Percentiles rank a stretch among this genome's conserved stretches.
phyloP scores from a whole-genome alignment of 2,888 invertebrate species.

The Catocala fraxini region DNA sequence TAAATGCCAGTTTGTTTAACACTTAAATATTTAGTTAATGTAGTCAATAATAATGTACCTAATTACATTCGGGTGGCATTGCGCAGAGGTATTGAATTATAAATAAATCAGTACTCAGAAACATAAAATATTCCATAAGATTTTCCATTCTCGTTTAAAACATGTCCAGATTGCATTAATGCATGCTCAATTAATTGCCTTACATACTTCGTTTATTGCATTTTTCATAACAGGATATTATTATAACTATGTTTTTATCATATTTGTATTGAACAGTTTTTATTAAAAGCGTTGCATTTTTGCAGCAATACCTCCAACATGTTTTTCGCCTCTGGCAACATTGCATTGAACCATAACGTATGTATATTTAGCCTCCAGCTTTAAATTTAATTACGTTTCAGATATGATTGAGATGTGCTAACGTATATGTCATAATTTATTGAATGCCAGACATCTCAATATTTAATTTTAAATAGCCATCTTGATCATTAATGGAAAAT shows the following conservation, averaged over 20 bases:
- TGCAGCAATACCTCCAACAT: neutral
- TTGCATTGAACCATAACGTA: conserved; percentile 33
- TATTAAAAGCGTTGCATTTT: neutral
- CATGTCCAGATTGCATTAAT: no score
- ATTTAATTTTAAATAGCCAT: neutral
- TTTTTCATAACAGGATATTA: no score
- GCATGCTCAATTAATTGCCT: conserved; percentile 5
- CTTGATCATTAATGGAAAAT: neutral
- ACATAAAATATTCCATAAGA: no score
- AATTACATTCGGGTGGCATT: no score
- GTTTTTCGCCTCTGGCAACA: conserved; percentile 27
- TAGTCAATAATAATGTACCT: no score
- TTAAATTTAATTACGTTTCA: conserved; percentile 60
- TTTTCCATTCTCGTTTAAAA: no score
- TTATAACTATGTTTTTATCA: neutral
- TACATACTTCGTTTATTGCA: conserved; percentile 6
- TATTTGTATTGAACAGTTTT: neutral
- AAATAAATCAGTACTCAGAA: no score
- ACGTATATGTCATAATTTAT: conserved; percentile 44
- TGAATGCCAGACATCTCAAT: conserved; percentile 7
- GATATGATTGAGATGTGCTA: conserved; percentile 69
- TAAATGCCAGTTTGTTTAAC: no score
- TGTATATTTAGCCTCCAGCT: conserved; percentile 49
- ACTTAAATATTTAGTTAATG: no score
- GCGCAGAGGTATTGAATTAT: no score